These are phyloP conservation scores for Euthynnus affinis DNA, from an alignment of 2,797 vertebrate genomes.

Conservation along the genomic window DNA sequence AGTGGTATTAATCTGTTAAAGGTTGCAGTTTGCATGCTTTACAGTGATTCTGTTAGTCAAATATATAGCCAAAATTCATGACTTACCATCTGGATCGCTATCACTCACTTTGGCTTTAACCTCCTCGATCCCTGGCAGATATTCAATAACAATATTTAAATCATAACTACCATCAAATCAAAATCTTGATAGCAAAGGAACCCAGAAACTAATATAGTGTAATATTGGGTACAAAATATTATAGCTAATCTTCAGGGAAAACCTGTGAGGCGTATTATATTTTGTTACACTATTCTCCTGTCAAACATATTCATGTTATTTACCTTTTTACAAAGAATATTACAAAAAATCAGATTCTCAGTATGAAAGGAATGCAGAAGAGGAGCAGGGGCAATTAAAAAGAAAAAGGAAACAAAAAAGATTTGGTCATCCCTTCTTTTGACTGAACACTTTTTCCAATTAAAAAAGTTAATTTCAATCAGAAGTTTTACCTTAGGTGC, in stretches of 20 bases:
- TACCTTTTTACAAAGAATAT: no score
- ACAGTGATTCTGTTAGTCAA: slow-evolving; percentile 45
- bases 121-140: slow-evolving; percentile 39
- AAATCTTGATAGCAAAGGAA: background rate
- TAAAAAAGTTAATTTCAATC: background rate
- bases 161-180: slow-evolving; percentile 44
- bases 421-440: background rate
- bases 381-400: background rate
- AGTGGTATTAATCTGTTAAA: slow-evolving; percentile 65
- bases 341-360: background rate
- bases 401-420: background rate
- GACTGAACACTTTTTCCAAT: background rate
- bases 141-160: slow-evolving; percentile 52
- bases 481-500: no score
- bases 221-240: no score
- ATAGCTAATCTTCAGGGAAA: background rate
- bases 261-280: background rate
- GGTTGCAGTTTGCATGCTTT: slow-evolving; percentile 54
- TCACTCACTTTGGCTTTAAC: slow-evolving; percentile 49
- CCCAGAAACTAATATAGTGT: no score
- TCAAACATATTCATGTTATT: no score
- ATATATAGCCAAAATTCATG: slow-evolving; percentile 40
- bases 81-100: slow-evolving; percentile 61
- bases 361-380: background rate
- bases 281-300: background rate